Percentiles rank a stretch among this genome's conserved stretches.
Conservation (phyloP, 2,797 vertebrate species). For the Borostomias antarcticus region DNA sequence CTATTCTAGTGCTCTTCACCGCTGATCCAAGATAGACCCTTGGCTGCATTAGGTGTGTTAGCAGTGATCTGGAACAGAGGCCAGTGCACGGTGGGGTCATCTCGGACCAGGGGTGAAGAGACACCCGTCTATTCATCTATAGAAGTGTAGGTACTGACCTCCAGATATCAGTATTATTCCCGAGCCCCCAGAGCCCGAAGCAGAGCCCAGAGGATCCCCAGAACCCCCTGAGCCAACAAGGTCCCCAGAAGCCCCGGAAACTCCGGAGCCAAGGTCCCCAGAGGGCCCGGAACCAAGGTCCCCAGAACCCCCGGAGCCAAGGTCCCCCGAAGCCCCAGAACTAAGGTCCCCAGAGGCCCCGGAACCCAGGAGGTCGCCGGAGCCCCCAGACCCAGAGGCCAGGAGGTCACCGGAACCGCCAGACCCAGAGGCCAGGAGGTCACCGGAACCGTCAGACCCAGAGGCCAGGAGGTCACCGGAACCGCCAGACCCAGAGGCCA, state of each 20-base stretch:
- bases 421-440: background rate
- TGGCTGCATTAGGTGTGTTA: background rate
- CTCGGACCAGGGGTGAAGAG: conserved; percentile 3
- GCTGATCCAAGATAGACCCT: background rate
- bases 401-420: conserved; percentile 7
- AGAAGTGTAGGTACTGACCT: conserved; percentile 73
- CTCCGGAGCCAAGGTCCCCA: conserved; percentile 41
- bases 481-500: conserved; percentile 13
- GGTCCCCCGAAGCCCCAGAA: conserved; percentile 15
- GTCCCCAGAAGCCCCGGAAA: conserved; percentile 56
- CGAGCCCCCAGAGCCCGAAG: conserved; percentile 56
- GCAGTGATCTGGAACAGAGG: background rate
- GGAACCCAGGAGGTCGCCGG: conserved; percentile 8
- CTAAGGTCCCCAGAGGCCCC: conserved; percentile 13
- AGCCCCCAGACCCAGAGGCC: background rate
- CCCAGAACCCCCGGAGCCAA: conserved; percentile 54
- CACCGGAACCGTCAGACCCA: conserved; percentile 19
- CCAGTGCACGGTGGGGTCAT: background rate
- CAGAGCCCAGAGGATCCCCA: conserved; percentile 45
- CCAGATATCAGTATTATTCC: conserved; percentile 68
- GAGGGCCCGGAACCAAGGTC: conserved; percentile 24
- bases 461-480: conserved; percentile 25
- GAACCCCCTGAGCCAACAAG: conserved; percentile 52
- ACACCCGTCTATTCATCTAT: conserved; percentile 29
- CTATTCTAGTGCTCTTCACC: background rate